Base-by-base conservation (phyloP, 1,140 invertebrate genomes). In the Melipona quadrifasciata region DNA sequence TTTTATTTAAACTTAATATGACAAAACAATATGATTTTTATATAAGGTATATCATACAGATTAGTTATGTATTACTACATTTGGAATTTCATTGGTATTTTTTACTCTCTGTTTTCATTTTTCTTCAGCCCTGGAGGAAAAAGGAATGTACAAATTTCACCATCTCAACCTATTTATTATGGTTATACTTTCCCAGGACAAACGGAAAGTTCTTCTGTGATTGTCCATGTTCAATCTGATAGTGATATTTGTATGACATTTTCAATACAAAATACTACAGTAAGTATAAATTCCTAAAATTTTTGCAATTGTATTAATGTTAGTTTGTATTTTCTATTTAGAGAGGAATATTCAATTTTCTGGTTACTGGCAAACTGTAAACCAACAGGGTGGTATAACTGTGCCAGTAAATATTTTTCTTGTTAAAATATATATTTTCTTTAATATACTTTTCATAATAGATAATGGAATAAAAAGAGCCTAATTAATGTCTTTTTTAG, bases 301-400 rank as follows among this genome's bases (percentile, higher is more conserved):
- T 47, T 31, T 31, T 6, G 24, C 14, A 67, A 17, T 39, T 14
- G 31, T 21, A 39, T 67, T 73, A 68, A 65, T 39, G 14, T 65
- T 24, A 65, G 34, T 47, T 47, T 1, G 16, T 71, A n/a, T 34
- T 19, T 72, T 86, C 84, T 90, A 92, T 93, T 93, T 96, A 64
- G 96, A 96, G 88, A 88, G 94, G 85, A 96, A 96, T 90, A 95
- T 97, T 51, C 94, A 96, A 83, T 97, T 95, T 92, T 94, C 95
- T 74, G 96, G 96, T 61, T 95, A 95, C 57, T 96, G 96, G 94
- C 96, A 97, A 92, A 97, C 96, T 51, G 96, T 97, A 92, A 95
- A 95, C 81, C 95, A 90, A 72, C 93, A 95, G 92, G 96, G 96
- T 70, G 96, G 96, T 80, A 96, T 97, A 81, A 96, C 96, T 53